Evolutionary conservation across 2,113 vertebrate species (phyloP).

Genomic region (Falco punctatus): DNA sequence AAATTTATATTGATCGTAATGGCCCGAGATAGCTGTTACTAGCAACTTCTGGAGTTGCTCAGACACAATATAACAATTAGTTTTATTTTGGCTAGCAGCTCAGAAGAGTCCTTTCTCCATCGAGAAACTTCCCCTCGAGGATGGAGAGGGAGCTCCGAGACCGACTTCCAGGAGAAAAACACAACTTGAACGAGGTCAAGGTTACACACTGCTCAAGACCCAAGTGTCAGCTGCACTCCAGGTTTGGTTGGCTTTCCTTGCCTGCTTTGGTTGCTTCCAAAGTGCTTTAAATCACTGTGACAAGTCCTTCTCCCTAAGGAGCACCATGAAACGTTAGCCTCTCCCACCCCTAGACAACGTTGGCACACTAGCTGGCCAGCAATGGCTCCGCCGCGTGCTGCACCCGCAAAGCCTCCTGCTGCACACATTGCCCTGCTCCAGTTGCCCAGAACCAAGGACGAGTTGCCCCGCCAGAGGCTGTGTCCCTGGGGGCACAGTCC

Average conservation of each 20-base stretch:
- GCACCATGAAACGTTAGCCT: rapidly evolving
- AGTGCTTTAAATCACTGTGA: constrained; percentile 17
- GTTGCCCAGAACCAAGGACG: neutral
- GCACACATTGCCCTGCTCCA: rapidly evolving
- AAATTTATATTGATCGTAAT: neutral
- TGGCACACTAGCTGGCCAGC: rapidly evolving
- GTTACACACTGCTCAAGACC: neutral
- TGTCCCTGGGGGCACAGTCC: rapidly evolving
- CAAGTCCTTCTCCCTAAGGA: neutral
- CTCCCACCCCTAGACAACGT: neutral
- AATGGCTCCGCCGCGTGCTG: rapidly evolving
- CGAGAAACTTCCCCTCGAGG: neutral
- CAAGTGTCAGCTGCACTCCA: neutral
- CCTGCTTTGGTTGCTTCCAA: neutral
- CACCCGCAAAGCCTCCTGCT: rapidly evolving
- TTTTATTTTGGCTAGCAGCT: neutral
- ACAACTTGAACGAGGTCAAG: constrained; percentile 1
- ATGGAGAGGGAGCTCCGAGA: neutral
- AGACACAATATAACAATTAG: neutral
- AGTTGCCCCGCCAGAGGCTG: rapidly evolving
- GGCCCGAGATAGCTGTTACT: neutral
- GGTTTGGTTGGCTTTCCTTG: neutral
- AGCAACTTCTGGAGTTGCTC: neutral
- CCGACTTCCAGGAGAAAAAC: neutral
- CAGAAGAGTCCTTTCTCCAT: neutral